Evolutionary conservation across 2,113 vertebrate species (phyloP), one percentile per base, ranked within the genome.

Genomic region (Callipepla californica): DNA sequence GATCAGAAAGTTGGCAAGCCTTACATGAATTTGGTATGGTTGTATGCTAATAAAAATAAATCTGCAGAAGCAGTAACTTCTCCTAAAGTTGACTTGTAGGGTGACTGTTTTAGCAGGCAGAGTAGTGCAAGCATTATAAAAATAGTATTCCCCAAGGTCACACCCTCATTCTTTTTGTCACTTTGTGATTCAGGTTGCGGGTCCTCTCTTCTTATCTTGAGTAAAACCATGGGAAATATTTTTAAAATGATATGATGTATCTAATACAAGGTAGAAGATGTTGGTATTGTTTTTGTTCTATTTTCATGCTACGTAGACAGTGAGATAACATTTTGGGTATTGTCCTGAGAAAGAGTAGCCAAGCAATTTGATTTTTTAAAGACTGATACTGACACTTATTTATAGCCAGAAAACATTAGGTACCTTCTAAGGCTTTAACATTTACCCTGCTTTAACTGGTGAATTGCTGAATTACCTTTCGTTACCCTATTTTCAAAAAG

Each of bases 11-110:
- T 53, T 95, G 94, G 84, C 91, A 96, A 94, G 57, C 67, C 44
- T 92, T 95, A 90, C 63, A 75, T 75, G 79, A 90, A 69, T 95
- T 95, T 96, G 94, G 92, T 95, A 94, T 61, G 75, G 50, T 79
- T 95, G 76, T 89, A 87, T 62, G 45, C 66, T 87, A 73, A 80
- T 17, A 92, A 75, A 62, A 97, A 70, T 36, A 87, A 44, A 45
- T 77, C 50, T 93, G 59, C 48, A 84, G 93, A 92, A 80, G 69
- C 72, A 80, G 67, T 80, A 92, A 80, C 89, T 91, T 96, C 80
- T 93, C 67, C 85, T 89, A 76, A 96, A 95, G 80, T 87, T 76
- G 87, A 50, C 51, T 38, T 44, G 2, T 17, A 61, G 34, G 13
- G 40, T 77, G 93, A 79, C 82, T 96, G 75, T 94, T 97, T 95